Percentiles rank a stretch among this genome's conserved stretches.
Conservation (phyloP, 2,888 invertebrate species). For the Coelogynopora nodosa region DNA sequence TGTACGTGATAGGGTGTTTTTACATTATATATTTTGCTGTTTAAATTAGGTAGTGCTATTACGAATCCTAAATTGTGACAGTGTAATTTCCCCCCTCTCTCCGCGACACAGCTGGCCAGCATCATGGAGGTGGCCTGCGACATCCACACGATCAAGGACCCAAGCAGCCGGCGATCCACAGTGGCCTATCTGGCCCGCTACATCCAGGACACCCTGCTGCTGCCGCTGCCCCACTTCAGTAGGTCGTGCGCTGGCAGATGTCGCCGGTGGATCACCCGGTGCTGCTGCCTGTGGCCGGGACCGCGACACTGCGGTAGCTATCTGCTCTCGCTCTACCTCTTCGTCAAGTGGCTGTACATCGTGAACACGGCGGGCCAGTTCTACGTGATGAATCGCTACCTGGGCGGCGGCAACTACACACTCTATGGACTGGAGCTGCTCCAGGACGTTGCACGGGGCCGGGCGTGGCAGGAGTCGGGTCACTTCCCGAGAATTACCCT, state of each 20-base stretch:
- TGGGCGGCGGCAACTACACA: slow-evolving; percentile 53
- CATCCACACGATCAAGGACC: neutral
- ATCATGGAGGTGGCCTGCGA: neutral
- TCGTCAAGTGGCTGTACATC: neutral
- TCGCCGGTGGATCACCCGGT: neutral
- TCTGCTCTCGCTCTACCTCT: neutral
- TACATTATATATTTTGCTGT: neutral
- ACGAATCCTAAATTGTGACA: no score
- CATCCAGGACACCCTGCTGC: neutral
- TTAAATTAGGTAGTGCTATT: neutral
- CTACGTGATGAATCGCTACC: slow-evolving; percentile 50
- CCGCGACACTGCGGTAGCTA: neutral
- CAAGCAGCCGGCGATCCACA: neutral
- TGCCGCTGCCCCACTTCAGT: neutral
- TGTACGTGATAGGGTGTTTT: no score
- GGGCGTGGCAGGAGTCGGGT: slow-evolving; percentile 56
- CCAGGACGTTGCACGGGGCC: slow-evolving; percentile 53
- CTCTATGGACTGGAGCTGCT: slow-evolving; percentile 58
- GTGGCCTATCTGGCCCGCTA: neutral
- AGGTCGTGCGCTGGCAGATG: neutral
- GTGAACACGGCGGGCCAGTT: neutral
- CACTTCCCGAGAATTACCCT: slow-evolving; percentile 59
- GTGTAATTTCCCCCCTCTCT: no score
- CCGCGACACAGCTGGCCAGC: neutral
- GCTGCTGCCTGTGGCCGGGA: neutral